A percentile compares a stretch with the other conserved stretches of the same genome.
These are phyloP conservation scores for Crenuchus spilurus DNA, from an alignment of 2,797 vertebrate species.

Conservation along the genomic window DNA sequence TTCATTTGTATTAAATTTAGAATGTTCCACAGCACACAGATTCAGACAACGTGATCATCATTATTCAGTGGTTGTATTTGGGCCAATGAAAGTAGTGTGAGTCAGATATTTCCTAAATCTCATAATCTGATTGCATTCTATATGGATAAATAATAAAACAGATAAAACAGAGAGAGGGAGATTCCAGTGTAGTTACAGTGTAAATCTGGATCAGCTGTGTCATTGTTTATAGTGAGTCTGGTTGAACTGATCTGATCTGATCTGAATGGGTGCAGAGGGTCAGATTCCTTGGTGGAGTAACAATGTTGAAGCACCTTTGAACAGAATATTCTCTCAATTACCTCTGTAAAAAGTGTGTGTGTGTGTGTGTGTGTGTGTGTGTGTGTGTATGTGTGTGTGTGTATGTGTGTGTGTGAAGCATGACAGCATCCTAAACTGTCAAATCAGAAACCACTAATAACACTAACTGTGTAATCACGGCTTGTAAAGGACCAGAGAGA, in stretches of 20 bases:
- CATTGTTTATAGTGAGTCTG: conserved; percentile 12
- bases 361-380: conserved; percentile 40
- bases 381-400: conserved; percentile 14
- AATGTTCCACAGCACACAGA: too few relatives aligned
- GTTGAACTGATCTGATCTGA: background rate
- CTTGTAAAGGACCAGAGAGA: conserved; percentile 6
- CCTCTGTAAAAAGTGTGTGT: conserved; percentile 28
- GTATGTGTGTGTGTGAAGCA: conserved; percentile 14
- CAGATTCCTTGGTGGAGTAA: conserved; percentile 40
- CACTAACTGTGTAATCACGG: conserved; percentile 24
- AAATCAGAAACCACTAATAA: conserved; percentile 38
- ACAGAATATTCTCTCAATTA: conserved; percentile 29
- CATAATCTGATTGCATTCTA: too few relatives aligned
- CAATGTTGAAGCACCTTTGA: conserved; percentile 36
- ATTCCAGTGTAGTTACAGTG: too few relatives aligned
- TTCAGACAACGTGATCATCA: too few relatives aligned
- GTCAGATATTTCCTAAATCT: too few relatives aligned
- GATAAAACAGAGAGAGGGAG: too few relatives aligned
- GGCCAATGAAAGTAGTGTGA: too few relatives aligned
- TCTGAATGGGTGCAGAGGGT: conserved; percentile 15
- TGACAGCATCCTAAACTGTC: conserved; percentile 7
- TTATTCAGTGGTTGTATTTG: too few relatives aligned
- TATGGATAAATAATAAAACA: too few relatives aligned
- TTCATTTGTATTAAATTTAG: too few relatives aligned
- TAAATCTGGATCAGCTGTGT: conserved; percentile 1